These are phyloP conservation scores for Mesoclemmys tuberculata DNA, from an alignment of 2,113 vertebrate genomes.

Conservation along the genomic window DNA sequence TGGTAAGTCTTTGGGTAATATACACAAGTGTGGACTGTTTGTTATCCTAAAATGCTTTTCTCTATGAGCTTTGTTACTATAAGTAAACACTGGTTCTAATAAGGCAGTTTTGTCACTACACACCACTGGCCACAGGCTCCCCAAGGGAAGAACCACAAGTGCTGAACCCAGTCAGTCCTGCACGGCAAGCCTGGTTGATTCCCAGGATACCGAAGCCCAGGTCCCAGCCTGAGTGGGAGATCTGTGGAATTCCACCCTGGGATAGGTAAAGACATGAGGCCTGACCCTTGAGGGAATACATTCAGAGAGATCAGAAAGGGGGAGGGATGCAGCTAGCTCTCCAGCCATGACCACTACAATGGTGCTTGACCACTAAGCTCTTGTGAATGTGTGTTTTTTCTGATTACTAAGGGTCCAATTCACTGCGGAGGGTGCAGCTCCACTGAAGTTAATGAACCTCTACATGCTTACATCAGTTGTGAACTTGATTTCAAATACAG, in stretches of 20 bases:
- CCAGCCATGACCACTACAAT: not conserved
- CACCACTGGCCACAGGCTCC: not conserved
- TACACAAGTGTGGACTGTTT: not conserved
- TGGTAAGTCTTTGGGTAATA: not conserved
- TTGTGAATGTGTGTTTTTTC: not conserved
- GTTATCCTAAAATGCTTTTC: not conserved
- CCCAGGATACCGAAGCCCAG: not conserved
- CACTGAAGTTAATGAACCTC: not conserved
- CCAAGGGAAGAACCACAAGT: not conserved
- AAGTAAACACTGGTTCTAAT: not conserved
- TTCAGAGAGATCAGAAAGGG: not conserved
- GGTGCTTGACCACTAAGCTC: not conserved
- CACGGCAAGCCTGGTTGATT: not conserved
- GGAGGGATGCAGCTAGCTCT: not conserved
- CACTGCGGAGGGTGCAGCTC: fast-evolving
- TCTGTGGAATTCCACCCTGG: not conserved
- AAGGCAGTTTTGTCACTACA: not conserved
- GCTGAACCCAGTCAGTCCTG: not conserved
- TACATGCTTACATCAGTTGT: not conserved
- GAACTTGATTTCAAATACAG: not conserved
- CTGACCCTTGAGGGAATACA: not conserved
- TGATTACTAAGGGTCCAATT: not conserved
- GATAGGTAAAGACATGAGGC: not conserved
- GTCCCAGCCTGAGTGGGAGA: not conserved
- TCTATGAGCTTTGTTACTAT: not conserved